A percentile compares a stretch with the other conserved stretches of the same genome.
Conservation (phyloP, 2,113 vertebrate species). For the Lethenteron reissneri region DNA sequence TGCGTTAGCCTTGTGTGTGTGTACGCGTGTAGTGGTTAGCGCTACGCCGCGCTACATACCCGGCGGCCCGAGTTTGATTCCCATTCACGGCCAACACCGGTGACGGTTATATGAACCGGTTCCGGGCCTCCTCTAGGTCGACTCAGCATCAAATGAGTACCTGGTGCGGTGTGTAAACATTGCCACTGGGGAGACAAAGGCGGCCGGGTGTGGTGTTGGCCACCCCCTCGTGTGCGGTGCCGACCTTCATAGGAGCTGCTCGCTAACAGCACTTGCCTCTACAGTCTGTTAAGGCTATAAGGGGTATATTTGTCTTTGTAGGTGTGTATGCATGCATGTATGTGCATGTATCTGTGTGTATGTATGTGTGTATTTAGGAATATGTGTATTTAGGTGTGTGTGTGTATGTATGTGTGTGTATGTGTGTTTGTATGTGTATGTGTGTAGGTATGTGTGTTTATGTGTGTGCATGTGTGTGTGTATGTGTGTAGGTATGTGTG, state of each 20-base stretch:
- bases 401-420: neutral
- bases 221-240: neutral
- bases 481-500: no score
- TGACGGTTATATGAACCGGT: no score
- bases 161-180: no score
- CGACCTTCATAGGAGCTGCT: neutral
- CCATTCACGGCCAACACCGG: no score
- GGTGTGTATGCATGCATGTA: neutral
- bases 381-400: neutral
- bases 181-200: no score
- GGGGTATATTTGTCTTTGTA: neutral
- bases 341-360: neutral
- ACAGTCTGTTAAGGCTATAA: neutral
- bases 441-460: neutral
- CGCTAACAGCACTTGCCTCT: neutral
- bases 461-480: neutral
- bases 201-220: no score
- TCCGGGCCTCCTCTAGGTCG: no score
- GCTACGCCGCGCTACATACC: no score
- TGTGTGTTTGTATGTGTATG: neutral
- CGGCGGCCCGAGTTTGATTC: no score
- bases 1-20: no score
- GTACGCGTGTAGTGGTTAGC: no score
- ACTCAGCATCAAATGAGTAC: no score
- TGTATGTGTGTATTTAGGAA: conserved; percentile 2